Conservation (phyloP, 2,113 vertebrate genomes). For the Cacatua alba region DNA sequence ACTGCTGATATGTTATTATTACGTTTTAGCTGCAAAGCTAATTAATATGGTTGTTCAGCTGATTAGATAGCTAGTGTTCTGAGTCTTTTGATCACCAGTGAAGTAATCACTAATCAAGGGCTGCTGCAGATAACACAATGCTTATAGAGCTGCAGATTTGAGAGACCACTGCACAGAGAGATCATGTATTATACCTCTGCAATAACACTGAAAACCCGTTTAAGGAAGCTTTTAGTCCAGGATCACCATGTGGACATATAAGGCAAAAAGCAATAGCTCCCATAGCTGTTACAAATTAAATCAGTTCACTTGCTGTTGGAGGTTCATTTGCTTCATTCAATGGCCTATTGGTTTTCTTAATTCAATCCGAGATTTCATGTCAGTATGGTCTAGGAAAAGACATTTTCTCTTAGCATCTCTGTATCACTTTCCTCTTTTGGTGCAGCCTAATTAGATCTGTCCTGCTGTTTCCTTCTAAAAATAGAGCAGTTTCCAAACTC, state of each 20-base stretch:
- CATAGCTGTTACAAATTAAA: not conserved
- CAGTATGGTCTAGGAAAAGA: not conserved
- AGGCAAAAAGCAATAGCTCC: not conserved
- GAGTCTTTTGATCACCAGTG: not conserved
- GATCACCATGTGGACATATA: not conserved
- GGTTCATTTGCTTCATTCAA: not conserved
- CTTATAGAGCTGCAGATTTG: not conserved
- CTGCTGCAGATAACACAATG: not conserved
- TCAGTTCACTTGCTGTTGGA: not conserved
- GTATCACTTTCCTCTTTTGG: not conserved
- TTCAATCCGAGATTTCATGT: not conserved
- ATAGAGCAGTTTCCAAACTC: not conserved
- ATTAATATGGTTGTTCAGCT: not conserved
- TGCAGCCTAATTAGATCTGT: not conserved
- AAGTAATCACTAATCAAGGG: not conserved
- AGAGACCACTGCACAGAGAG: not conserved
- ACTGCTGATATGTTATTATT: not conserved
- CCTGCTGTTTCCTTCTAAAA: not conserved
- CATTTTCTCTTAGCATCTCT: not conserved
- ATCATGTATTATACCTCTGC: not conserved
- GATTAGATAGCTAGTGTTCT: not conserved
- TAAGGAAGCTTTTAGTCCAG: not conserved
- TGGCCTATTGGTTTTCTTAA: not conserved
- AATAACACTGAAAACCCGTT: not conserved
- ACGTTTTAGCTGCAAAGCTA: not conserved